Evolutionary conservation across 2,888 invertebrate species (phyloP).

Genomic region (Melanotus villosus): DNA sequence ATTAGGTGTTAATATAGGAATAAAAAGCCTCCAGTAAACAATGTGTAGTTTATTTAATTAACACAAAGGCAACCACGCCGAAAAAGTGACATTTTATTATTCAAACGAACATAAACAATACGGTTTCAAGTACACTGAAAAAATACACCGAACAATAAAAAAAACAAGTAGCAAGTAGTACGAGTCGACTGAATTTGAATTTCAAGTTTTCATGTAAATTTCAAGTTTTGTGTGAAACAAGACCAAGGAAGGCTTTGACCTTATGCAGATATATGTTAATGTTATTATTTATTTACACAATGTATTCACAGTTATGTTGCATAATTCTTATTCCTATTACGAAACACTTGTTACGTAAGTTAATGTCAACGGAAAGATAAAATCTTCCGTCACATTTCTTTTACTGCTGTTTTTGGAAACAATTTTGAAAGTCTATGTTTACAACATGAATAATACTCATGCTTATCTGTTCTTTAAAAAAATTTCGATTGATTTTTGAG

Average conservation of each 20-base stretch:
- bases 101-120: no score
- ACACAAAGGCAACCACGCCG: no score
- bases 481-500: no score
- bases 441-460: no score
- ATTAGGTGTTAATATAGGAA: no score
- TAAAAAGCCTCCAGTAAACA: no score
- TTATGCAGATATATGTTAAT: constrained; percentile 15
- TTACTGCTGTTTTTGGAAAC: neutral
- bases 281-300: constrained; percentile 18
- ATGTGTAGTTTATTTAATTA: no score
- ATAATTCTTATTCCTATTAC: neutral
- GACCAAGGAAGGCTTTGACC: constrained; percentile 11
- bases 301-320: constrained; percentile 13
- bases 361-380: neutral
- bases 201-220: constrained; percentile 16
- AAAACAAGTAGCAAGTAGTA: neutral
- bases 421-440: no score
- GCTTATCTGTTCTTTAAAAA: no score
- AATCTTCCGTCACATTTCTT: neutral
- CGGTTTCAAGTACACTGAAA: no score
- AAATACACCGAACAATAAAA: no score
- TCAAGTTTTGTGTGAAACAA: constrained; percentile 8
- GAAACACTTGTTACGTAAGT: constrained; percentile 9
- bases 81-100: no score
- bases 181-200: neutral